These are phyloP conservation scores for Lipophrys pholis DNA, from an alignment of 2,113 vertebrate species.

Conservation along the genomic window DNA sequence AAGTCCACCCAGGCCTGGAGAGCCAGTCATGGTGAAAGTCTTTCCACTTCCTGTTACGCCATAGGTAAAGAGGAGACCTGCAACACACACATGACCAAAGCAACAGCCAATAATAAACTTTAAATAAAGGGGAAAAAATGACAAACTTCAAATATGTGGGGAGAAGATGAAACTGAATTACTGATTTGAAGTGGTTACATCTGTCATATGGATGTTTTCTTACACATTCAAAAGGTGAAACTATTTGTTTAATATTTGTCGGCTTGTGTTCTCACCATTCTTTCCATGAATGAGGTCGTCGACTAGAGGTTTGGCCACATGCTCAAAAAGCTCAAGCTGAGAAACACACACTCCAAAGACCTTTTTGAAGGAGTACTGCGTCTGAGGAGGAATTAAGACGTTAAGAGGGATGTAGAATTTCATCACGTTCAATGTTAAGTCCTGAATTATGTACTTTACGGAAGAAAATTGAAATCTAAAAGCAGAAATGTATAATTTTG, in stretches of 20 bases:
- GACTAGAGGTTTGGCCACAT: conserved; percentile 91
- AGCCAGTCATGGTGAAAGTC: conserved; percentile 96
- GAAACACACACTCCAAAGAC: conserved; percentile 88
- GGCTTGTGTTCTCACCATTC: conserved; percentile 86
- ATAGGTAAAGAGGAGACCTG: conserved; percentile 96
- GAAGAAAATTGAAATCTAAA: not conserved
- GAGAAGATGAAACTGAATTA: not conserved
- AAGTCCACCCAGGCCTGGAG: conserved; percentile 92
- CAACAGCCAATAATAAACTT: not conserved
- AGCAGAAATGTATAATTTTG: not conserved
- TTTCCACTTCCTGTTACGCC: conserved; percentile 98
- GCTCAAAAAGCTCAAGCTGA: conserved; percentile 92
- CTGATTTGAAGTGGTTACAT: not conserved
- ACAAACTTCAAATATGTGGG: too few species aligned
- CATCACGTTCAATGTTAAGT: not conserved
- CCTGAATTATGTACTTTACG: too few species aligned
- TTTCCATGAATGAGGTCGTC: conserved; percentile 93
- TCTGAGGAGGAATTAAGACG: conserved; percentile 78
- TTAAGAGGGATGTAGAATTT: not conserved
- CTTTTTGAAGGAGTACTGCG: conserved; percentile 94
- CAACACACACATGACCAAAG: conserved; percentile 10
- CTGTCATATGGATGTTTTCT: not conserved
- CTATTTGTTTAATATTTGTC: not conserved
- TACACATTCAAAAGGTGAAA: too few species aligned
- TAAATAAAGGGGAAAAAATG: not conserved